Evolutionary conservation across 2,888 invertebrate genomes (phyloP).

Genomic region (Cistogaster globosa): DNA sequence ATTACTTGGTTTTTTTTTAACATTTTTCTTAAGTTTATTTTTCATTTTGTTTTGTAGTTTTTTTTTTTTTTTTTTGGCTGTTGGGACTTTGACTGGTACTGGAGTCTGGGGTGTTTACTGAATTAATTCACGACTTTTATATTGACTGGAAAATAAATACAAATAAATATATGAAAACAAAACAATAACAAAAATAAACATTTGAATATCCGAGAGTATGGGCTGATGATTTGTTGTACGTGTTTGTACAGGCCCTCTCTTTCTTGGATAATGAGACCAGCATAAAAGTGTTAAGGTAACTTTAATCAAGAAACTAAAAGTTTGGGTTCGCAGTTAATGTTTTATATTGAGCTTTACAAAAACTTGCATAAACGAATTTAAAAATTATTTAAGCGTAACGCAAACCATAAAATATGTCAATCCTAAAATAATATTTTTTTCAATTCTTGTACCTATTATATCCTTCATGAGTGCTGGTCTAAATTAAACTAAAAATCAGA

Average conservation of each 20-base stretch:
- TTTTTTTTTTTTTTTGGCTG: conserved; percentile 2
- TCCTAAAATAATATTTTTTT: no score
- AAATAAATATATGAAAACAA: conserved; percentile 72
- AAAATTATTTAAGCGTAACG: neutral
- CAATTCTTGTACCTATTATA: no score
- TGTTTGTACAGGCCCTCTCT: conserved; percentile 9
- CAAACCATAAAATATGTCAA: no score
- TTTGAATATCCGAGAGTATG: conserved; percentile 47
- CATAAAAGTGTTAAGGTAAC: neutral
- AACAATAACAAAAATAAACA: conserved; percentile 65
- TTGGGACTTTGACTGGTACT: conserved; percentile 43
- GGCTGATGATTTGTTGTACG: conserved; percentile 59
- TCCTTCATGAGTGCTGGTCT: no score
- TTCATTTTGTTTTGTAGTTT: conserved; percentile 25
- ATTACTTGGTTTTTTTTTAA: neutral
- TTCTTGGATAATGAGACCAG: neutral
- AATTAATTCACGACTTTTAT: conserved; percentile 81
- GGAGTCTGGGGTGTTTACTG: conserved; percentile 75
- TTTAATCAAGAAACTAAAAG: neutral
- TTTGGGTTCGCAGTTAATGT: no score
- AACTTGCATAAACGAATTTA: no score
- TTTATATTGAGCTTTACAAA: no score
- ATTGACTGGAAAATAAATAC: conserved; percentile 82
- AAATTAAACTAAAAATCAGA: no score
- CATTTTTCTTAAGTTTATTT: conserved; percentile 56